phyloP scores from a whole-genome alignment of 2,888 invertebrate species.

The Sinelater perroti region DNA sequence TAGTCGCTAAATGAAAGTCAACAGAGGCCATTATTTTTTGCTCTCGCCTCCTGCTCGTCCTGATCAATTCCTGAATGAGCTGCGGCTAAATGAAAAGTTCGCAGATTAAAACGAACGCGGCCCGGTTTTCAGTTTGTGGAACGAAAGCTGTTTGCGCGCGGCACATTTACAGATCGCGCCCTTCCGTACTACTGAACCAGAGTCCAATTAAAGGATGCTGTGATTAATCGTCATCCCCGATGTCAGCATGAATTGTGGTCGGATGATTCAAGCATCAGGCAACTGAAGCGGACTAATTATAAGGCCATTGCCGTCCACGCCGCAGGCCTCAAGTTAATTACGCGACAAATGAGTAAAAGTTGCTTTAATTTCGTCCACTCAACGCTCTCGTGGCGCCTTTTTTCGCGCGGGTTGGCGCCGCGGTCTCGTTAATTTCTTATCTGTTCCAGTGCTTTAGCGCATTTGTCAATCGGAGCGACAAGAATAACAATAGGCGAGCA shows the following conservation, averaged over 20 bases:
- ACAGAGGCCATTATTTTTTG: too few species aligned
- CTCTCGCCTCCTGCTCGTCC: too few species aligned
- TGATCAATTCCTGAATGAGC: too few species aligned
- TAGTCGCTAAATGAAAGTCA: too few species aligned
- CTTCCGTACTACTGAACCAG: slow-evolving; percentile 34
- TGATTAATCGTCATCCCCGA: slow-evolving; percentile 40
- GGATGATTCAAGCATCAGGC: slow-evolving; percentile 16
- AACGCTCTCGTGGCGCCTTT: slow-evolving; percentile 1
- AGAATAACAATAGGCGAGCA: slow-evolving; percentile 55
- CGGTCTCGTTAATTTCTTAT: slow-evolving; percentile 51
- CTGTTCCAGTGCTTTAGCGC: slow-evolving; percentile 51
- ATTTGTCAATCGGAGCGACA: slow-evolving; percentile 56
- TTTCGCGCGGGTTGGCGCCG: slow-evolving; percentile 1
- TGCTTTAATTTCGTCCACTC: slow-evolving; percentile 9
- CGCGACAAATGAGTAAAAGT: slow-evolving; percentile 17
- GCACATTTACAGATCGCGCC: slow-evolving; percentile 18
- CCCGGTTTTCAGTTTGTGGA: not conserved
- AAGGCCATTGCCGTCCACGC: slow-evolving; percentile 21
- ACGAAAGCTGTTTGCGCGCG: too few species aligned
- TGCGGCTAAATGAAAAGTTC: too few species aligned
- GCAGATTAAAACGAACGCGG: too few species aligned
- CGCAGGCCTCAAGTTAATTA: slow-evolving; percentile 17
- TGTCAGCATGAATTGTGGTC: slow-evolving; percentile 27
- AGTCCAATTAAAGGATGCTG: slow-evolving; percentile 38
- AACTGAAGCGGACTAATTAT: slow-evolving; percentile 21